A percentile compares a stretch with the other conserved stretches of the same genome.
Evolutionary conservation across 2,888 invertebrate species (phyloP).

Genomic region (Aplocera efformata): DNA sequence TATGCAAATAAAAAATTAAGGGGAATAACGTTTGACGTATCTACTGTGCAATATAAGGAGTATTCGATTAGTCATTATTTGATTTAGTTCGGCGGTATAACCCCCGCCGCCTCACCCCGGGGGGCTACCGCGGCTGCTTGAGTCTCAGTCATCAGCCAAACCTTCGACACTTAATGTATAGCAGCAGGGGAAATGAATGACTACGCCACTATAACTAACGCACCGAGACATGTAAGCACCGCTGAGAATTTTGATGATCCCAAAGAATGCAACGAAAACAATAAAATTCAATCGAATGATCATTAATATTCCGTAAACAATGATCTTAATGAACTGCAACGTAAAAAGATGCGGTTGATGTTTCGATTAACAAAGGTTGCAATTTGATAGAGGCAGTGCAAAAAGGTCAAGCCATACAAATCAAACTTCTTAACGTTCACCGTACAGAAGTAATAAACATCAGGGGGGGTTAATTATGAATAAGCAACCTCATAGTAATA

Average conservation of each 20-base stretch:
- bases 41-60: constrained; percentile 79
- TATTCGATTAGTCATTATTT: constrained; percentile 81
- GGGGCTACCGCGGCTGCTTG: constrained; percentile 64
- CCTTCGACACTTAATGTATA: constrained; percentile 75
- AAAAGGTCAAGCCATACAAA: constrained; percentile 46
- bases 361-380: constrained; percentile 36
- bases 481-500: constrained; percentile 70
- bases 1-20: constrained; percentile 78
- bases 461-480: constrained; percentile 79
- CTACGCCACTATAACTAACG: constrained; percentile 38
- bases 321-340: constrained; percentile 33
- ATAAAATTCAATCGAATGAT: constrained; percentile 24
- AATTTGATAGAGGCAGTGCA: constrained; percentile 42
- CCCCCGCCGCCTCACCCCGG: constrained; percentile 68
- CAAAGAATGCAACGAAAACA: constrained; percentile 21
- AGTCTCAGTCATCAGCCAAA: constrained; percentile 66
- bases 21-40: constrained; percentile 78
- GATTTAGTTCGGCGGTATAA: constrained; percentile 74
- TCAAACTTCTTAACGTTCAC: constrained; percentile 56
- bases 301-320: constrained; percentile 35
- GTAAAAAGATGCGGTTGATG: constrained; percentile 36
- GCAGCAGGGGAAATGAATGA: constrained; percentile 54
- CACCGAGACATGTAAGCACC: constrained; percentile 24
- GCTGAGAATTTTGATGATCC: constrained; percentile 29
- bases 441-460: constrained; percentile 76